A percentile compares a stretch with the other conserved stretches of the same genome.
These are phyloP conservation scores for Drosophila lini DNA, from an alignment of 1,140 invertebrate species.

Conservation along the genomic window DNA sequence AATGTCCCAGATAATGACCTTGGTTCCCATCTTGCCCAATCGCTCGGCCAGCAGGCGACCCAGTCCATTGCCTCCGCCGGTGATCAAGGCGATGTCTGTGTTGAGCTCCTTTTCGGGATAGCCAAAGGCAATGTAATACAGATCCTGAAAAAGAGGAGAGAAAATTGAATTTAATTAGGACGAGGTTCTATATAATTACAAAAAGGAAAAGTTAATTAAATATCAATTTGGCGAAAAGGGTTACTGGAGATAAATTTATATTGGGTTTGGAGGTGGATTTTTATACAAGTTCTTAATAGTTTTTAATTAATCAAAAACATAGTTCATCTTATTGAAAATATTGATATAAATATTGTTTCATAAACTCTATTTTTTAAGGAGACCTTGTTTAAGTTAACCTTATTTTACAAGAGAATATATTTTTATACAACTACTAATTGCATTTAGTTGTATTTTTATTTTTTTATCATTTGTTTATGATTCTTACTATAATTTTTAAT, in stretches of 20 bases:
- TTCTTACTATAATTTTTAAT: fast-evolving
- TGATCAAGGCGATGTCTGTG: constrained; percentile 92
- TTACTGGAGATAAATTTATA: no score
- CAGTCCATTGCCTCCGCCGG: constrained; percentile 95
- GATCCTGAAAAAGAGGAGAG: constrained; percentile 75
- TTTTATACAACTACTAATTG: no score
- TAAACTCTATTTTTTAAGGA: no score
- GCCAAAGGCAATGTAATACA: constrained; percentile 85
- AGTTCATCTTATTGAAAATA: no score
- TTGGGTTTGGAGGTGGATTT: not conserved
- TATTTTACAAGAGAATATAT: no score
- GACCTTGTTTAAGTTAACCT: no score
- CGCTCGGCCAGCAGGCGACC: constrained; percentile 92
- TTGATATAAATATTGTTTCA: no score
- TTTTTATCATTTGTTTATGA: not conserved
- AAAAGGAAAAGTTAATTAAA: constrained; percentile 15
- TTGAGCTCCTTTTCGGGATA: constrained; percentile 87
- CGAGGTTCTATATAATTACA: constrained; percentile 8
- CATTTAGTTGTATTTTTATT: no score
- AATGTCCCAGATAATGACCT: constrained; percentile 95
- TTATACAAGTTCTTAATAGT: no score
- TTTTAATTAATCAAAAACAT: not conserved
- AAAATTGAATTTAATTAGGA: constrained; percentile 36
- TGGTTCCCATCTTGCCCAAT: constrained; percentile 91
- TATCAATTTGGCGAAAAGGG: constrained; percentile 16